Evolutionary conservation across 1,140 invertebrate genomes (phyloP).

Genomic region (Scaptomyza montana): DNA sequence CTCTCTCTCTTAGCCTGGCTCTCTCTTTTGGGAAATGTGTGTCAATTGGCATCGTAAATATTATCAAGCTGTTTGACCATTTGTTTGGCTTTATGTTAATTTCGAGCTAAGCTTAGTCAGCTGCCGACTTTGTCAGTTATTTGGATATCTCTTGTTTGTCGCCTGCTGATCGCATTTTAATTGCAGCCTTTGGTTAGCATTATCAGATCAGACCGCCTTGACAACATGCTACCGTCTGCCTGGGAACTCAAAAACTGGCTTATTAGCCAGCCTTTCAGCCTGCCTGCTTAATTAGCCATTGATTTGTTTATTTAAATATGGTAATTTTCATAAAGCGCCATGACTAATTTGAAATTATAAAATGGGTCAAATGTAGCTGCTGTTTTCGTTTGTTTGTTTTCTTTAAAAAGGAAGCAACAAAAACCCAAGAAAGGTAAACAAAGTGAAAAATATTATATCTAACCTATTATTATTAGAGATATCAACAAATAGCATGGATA

Average conservation of each 20-base stretch:
- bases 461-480: neutral
- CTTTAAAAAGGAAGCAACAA: neutral
- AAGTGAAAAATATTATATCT: neutral
- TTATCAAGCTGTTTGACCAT: constrained; percentile 10
- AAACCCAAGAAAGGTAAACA: constrained; percentile 2
- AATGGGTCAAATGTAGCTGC: constrained; percentile 64
- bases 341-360: constrained; percentile 58
- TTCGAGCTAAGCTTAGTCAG: constrained; percentile 27
- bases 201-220: constrained; percentile 27
- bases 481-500: neutral
- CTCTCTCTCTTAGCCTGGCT: neutral
- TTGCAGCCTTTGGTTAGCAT: constrained; percentile 53
- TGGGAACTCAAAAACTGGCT: neutral
- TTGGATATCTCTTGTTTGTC: constrained; percentile 10
- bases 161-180: constrained; percentile 74
- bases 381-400: neutral
- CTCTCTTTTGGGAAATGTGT: constrained; percentile 50
- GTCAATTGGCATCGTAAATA: constrained; percentile 52
- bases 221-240: constrained; percentile 42
- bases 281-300: constrained; percentile 61
- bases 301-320: constrained; percentile 72
- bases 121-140: constrained; percentile 16
- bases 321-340: constrained; percentile 54
- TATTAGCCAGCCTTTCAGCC: constrained; percentile 19
- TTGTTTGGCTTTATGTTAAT: constrained; percentile 62